phyloP scores from a whole-genome alignment of 2,113 vertebrate species.

The Upupa epops region DNA sequence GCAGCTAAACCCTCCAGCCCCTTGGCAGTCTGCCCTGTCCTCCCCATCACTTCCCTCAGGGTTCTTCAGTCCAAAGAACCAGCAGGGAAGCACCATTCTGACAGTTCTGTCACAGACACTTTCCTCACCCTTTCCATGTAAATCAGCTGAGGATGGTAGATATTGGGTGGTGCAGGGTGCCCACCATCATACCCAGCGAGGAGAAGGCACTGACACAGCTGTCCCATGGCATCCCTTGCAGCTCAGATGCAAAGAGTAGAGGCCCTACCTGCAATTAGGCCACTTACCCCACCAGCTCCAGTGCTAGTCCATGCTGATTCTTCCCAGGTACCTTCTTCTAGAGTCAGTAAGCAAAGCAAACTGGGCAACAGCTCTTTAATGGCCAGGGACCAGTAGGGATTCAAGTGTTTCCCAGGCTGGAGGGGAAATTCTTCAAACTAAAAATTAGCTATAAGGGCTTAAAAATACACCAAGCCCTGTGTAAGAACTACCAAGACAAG shows the following conservation, averaged over 20 bases:
- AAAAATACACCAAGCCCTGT: not conserved
- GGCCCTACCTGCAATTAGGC: rapidly evolving
- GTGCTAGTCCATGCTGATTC: not conserved
- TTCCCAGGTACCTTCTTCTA: not conserved
- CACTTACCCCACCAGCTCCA: not conserved
- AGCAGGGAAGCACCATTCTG: not conserved
- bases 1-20: not conserved
- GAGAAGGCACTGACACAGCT: not conserved
- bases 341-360: not conserved
- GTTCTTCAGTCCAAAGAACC: not conserved
- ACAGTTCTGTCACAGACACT: rapidly evolving
- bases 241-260: not conserved
- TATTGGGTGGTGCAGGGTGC: not conserved
- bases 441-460: not conserved
- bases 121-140: not conserved
- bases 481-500: not conserved
- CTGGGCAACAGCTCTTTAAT: not conserved
- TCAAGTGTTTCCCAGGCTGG: not conserved
- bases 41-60: not conserved
- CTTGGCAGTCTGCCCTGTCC: slow-evolving; percentile 11
- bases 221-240: not conserved
- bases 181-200: not conserved
- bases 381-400: not conserved
- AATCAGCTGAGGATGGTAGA: not conserved
- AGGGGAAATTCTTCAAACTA: not conserved